Conservation (phyloP, 2,888 invertebrate species). For the Lasioglossum oenotherae region DNA sequence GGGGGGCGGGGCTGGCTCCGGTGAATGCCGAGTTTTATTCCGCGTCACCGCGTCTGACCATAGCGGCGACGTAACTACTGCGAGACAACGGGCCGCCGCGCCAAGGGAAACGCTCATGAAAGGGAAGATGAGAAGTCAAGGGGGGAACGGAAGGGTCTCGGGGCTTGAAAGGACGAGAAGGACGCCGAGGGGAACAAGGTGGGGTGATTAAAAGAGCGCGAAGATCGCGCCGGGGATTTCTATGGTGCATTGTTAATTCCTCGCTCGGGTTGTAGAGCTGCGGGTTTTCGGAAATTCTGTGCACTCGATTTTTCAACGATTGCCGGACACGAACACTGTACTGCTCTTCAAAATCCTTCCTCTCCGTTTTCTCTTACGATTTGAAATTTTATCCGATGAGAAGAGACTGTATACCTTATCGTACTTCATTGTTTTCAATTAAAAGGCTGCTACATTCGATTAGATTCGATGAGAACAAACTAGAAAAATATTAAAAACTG, state of each 20-base stretch:
- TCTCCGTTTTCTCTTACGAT: neutral
- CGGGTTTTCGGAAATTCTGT: neutral
- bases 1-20: conserved; percentile 4
- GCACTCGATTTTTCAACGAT: neutral
- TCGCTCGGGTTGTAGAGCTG: neutral
- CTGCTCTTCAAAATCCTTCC: neutral
- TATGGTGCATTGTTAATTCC: conserved; percentile 9
- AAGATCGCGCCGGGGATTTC: conserved; percentile 22
- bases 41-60: conserved; percentile 39
- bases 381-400: neutral
- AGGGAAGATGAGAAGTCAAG: conserved; percentile 6
- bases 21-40: conserved; percentile 56
- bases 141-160: neutral
- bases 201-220: neutral
- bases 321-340: neutral
- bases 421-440: neutral
- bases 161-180: neutral
- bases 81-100: conserved; percentile 37
- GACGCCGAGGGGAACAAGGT: neutral
- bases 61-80: conserved; percentile 38
- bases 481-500: neutral
- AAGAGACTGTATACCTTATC: neutral
- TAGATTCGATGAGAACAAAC: neutral
- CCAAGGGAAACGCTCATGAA: conserved; percentile 11
- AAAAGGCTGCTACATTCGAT: neutral